A percentile compares a stretch with the other conserved stretches of the same genome.
phyloP scores from a whole-genome alignment of 2,797 vertebrate genomes.

The Antennarius maculatus region DNA sequence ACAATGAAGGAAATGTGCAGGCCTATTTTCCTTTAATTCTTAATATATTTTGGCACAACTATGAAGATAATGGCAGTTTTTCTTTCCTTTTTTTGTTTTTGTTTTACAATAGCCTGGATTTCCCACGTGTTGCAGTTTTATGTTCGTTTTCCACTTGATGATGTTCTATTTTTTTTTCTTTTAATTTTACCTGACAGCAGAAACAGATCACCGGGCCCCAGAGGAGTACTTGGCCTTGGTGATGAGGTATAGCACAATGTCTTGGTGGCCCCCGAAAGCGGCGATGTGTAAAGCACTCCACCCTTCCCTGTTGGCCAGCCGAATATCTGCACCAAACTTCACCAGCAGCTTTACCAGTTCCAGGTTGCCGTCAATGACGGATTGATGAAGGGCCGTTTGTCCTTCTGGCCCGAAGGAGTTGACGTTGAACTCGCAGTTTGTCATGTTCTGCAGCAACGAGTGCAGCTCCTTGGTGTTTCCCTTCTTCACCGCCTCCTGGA shows the following conservation, averaged over 20 bases:
- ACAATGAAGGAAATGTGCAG: conserved; percentile 62
- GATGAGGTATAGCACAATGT: conserved; percentile 99
- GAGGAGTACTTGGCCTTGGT: conserved; percentile 98
- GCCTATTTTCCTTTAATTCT: conserved; percentile 46
- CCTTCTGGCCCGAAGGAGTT: conserved; percentile 98
- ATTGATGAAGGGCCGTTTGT: conserved; percentile 97
- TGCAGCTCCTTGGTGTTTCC: conserved; percentile 97
- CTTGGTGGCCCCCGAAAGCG: conserved; percentile 97
- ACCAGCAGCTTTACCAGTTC: conserved; percentile 98
- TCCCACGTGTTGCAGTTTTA: conserved; percentile 59
- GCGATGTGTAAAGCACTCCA: conserved; percentile 99
- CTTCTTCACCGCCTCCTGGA: conserved; percentile 96
- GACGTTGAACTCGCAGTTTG: conserved; percentile 98
- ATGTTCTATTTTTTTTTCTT: conserved; percentile 22
- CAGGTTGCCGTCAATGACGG: conserved; percentile 97
- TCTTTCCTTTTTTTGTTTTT: conserved; percentile 1
- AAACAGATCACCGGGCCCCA: conserved; percentile 87
- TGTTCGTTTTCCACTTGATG: conserved; percentile 46
- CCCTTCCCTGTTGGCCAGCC: conserved; percentile 96
- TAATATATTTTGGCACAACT: conserved; percentile 78
- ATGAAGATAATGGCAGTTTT: conserved; percentile 63
- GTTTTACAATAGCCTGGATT: conserved; percentile 64
- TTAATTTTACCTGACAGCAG: conserved; percentile 77
- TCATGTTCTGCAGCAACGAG: conserved; percentile 96
- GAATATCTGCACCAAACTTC: conserved; percentile 96